Evolutionary conservation across 2,888 invertebrate species (phyloP).

Genomic region (Eristalinus aeneus): DNA sequence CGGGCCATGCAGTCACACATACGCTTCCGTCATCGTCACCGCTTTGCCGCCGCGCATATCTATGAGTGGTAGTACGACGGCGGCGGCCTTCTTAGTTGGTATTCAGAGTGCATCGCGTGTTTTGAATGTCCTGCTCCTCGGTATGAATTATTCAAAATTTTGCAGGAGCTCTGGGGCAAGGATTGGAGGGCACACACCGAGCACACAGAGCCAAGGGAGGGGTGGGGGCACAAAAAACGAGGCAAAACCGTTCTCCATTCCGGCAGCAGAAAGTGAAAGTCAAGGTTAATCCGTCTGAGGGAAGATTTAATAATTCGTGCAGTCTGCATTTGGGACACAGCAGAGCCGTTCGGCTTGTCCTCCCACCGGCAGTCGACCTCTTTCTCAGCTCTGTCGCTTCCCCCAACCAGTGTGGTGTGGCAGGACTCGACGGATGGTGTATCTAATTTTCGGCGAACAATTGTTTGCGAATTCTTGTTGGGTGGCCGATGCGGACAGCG

Average conservation of each 20-base stretch:
- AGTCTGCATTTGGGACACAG: constrained; percentile 70
- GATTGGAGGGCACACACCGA: constrained; percentile 32
- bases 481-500: not conserved
- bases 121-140: constrained; percentile 80
- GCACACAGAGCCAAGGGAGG: constrained; percentile 41
- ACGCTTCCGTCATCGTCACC: constrained; percentile 42
- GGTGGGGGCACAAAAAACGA: constrained; percentile 59
- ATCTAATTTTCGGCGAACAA: constrained; percentile 54
- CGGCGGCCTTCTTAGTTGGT: constrained; percentile 72
- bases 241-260: constrained; percentile 72
- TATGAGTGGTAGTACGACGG: constrained; percentile 51
- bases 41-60: constrained; percentile 65
- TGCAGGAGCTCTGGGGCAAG: constrained; percentile 71
- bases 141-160: constrained; percentile 81
- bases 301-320: constrained; percentile 71
- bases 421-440: constrained; percentile 58
- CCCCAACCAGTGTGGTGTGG: not conserved
- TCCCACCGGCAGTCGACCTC: not conserved
- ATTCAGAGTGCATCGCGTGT: constrained; percentile 80
- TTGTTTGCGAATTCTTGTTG: constrained; percentile 26
- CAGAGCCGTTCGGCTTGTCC: constrained; percentile 43
- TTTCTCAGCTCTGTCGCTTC: not conserved
- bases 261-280: constrained; percentile 79
- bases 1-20: constrained; percentile 26
- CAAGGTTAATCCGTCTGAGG: constrained; percentile 80